These are phyloP conservation scores for Thaumatotibia leucotreta DNA, from an alignment of 1,140 invertebrate genomes.

Conservation along the genomic window DNA sequence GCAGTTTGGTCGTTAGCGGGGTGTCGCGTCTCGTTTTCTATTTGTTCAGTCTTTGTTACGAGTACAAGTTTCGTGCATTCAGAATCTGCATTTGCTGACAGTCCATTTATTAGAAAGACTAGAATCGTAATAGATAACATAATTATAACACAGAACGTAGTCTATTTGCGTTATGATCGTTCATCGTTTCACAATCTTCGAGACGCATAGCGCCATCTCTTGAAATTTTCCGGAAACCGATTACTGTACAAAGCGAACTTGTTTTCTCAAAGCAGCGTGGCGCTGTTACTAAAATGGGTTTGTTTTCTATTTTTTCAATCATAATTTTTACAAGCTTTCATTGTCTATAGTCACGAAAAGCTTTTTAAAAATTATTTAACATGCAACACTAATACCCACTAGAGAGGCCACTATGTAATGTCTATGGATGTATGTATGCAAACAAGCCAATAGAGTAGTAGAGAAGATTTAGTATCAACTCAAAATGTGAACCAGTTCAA, in stretches of 20 bases:
- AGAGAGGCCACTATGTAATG: no score
- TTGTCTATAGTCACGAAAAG: no score
- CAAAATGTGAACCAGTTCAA: no score
- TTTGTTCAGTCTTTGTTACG: slow-evolving; percentile 5
- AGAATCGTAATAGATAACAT: background rate
- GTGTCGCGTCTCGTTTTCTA: slow-evolving; percentile 6
- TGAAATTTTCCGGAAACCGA: background rate
- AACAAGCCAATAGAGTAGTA: no score
- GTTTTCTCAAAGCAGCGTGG: background rate
- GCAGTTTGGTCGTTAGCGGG: slow-evolving; percentile 68
- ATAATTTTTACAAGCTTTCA: no score
- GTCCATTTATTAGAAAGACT: background rate
- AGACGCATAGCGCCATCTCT: slow-evolving; percentile 1
- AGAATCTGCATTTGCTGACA: background rate
- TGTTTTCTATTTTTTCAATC: background rate
- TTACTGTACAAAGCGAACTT: background rate
- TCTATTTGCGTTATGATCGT: background rate
- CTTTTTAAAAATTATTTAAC: no score
- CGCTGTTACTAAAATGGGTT: background rate
- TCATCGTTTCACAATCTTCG: background rate
- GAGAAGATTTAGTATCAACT: no score
- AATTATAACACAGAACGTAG: background rate
- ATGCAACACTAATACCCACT: no score
- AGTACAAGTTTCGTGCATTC: background rate
- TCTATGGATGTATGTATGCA: no score